These are phyloP conservation scores for Discoglossus pictus DNA, from an alignment of 2,797 vertebrate genomes.

Conservation along the genomic window DNA sequence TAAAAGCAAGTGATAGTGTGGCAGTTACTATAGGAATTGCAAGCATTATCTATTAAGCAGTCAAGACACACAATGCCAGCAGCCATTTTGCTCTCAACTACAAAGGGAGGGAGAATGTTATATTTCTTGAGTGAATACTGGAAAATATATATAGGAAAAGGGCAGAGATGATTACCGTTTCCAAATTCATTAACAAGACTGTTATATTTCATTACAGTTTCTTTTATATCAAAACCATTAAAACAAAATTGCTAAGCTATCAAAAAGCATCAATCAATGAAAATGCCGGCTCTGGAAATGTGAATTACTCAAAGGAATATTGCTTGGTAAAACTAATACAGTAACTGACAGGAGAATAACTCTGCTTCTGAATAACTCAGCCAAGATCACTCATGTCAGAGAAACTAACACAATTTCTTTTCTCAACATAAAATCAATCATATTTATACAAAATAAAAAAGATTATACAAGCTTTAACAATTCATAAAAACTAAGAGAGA, in stretches of 20 bases:
- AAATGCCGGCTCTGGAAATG: constrained; percentile 7
- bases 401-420: not conserved
- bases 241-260: constrained; percentile 5
- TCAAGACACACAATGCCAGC: too few relatives aligned
- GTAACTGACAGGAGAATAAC: constrained; percentile 13
- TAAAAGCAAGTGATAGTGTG: too few relatives aligned
- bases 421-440: not conserved
- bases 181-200: not conserved
- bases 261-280: constrained; percentile 14
- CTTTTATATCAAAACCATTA: constrained; percentile 6
- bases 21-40: too few relatives aligned
- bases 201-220: constrained; percentile 7
- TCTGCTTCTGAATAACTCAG: constrained; percentile 8
- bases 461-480: constrained; percentile 9
- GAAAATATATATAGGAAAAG: not conserved
- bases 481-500: constrained; percentile 21
- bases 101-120: not conserved
- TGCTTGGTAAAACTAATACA: not conserved
- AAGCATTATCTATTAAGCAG: too few relatives aligned
- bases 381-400: constrained; percentile 5
- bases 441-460: not conserved
- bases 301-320: constrained; percentile 7
- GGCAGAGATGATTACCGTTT: not conserved
- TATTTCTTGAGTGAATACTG: not conserved
- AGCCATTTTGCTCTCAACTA: not conserved